Conservation (phyloP, 2,113 vertebrate species). For the Muntiacus muntjak region DNA sequence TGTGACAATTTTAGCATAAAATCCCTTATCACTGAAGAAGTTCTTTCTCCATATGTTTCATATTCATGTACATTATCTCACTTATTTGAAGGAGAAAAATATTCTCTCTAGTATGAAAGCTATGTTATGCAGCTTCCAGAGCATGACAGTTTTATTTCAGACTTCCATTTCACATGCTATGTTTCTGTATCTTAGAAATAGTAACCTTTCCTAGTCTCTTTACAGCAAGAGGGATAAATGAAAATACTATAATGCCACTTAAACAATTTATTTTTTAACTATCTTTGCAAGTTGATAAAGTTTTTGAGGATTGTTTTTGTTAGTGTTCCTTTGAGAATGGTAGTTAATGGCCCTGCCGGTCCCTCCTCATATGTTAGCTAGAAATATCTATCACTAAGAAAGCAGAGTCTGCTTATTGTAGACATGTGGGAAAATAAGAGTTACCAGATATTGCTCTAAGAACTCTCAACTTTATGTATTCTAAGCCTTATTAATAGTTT, state of each 20-base stretch:
- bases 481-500: not conserved
- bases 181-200: conserved; percentile 33
- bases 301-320: not conserved
- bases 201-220: not conserved
- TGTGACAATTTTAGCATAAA: conserved; percentile 44
- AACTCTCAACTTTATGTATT: not conserved
- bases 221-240: not conserved
- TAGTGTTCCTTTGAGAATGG: not conserved
- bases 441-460: not conserved
- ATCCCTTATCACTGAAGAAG: conserved; percentile 31
- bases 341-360: not conserved
- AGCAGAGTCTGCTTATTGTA: not conserved
- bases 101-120: not conserved
- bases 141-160: conserved; percentile 20
- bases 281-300: not conserved
- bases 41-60: not conserved
- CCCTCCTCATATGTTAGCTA: not conserved
- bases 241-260: not conserved
- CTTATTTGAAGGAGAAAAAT: not conserved
- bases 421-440: not conserved
- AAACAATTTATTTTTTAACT: not conserved
- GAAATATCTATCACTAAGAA: not conserved
- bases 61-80: conserved; percentile 1
- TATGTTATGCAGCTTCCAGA: not conserved
- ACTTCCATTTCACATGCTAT: not conserved